Evolutionary conservation across 2,113 vertebrate species (phyloP).

Genomic region (Eonycteris spelaea): DNA sequence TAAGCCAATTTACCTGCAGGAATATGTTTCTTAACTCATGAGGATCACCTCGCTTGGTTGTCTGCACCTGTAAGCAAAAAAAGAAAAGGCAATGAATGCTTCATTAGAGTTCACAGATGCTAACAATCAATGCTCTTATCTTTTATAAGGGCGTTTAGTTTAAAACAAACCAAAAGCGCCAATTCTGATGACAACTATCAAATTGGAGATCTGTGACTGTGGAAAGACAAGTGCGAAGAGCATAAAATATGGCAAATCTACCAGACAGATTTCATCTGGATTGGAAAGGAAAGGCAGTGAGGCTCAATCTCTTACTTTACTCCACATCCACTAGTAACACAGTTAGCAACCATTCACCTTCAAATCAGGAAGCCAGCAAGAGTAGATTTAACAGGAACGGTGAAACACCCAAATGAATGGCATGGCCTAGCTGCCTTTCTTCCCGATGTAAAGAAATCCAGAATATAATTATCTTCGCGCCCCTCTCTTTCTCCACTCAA

Average conservation of each 20-base stretch:
- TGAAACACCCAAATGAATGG: constrained; percentile 55
- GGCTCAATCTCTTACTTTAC: constrained; percentile 9
- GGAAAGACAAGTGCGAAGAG: constrained; percentile 35
- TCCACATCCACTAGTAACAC: constrained; percentile 31
- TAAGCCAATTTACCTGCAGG: constrained; percentile 88
- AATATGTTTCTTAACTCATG: constrained; percentile 92
- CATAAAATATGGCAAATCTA: neutral
- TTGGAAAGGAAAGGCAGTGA: neutral
- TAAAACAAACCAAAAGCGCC: constrained; percentile 34
- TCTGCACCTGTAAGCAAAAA: constrained; percentile 86
- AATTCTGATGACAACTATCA: constrained; percentile 69
- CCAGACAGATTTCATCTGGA: neutral
- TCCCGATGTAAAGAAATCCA: constrained; percentile 28
- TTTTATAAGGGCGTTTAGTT: constrained; percentile 24
- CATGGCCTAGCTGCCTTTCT: constrained; percentile 65
- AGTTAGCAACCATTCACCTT: constrained; percentile 23
- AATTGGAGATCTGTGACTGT: neutral
- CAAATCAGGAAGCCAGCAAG: constrained; percentile 42
- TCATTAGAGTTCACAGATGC: constrained; percentile 38
- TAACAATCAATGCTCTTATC: constrained; percentile 43
- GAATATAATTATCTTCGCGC: constrained; percentile 39
- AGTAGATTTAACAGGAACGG: constrained; percentile 23
- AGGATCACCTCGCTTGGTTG: constrained; percentile 92
- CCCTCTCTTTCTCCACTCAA: constrained; percentile 15
- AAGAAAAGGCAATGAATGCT: constrained; percentile 50